Percentiles rank a stretch among this genome's conserved stretches.
These are phyloP conservation scores for Rhinogobio ventralis DNA, from an alignment of 2,797 vertebrate species.

Conservation along the genomic window DNA sequence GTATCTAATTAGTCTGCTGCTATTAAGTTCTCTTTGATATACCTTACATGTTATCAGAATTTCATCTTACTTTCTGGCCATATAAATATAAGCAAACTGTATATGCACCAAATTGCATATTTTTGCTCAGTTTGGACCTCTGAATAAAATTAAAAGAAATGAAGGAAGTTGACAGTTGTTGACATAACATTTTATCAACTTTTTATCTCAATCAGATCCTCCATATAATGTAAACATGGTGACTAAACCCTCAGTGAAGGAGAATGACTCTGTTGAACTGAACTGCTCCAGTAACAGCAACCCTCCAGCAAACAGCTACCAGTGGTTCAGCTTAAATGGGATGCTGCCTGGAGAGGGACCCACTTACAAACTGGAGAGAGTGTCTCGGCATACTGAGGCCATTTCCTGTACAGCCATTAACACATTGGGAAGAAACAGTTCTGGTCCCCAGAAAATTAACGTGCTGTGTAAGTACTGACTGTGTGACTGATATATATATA, in stretches of 20 bases:
- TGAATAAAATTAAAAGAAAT: not conserved
- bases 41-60: not conserved
- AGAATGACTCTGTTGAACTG: constrained; percentile 67
- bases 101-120: not conserved
- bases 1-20: not conserved
- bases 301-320: constrained; percentile 65
- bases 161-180: not conserved
- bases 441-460: constrained; percentile 59
- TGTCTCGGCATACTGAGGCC: constrained; percentile 62
- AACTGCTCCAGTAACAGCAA: constrained; percentile 70
- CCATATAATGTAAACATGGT: constrained; percentile 67
- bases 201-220: constrained; percentile 61
- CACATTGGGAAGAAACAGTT: constrained; percentile 58
- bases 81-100: not conserved
- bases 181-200: not conserved
- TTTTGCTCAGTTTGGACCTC: not conserved
- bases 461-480: constrained; percentile 69
- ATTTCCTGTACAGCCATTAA: constrained; percentile 72
- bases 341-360: constrained; percentile 40
- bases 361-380: constrained; percentile 56
- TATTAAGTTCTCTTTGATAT: not conserved
- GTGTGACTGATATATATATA: too few relatives aligned
- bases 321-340: constrained; percentile 63
- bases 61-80: not conserved
- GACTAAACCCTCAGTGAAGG: constrained; percentile 55